These are phyloP conservation scores for Chymomyza caudatula DNA, from an alignment of 2,888 invertebrate genomes.

Conservation along the genomic window DNA sequence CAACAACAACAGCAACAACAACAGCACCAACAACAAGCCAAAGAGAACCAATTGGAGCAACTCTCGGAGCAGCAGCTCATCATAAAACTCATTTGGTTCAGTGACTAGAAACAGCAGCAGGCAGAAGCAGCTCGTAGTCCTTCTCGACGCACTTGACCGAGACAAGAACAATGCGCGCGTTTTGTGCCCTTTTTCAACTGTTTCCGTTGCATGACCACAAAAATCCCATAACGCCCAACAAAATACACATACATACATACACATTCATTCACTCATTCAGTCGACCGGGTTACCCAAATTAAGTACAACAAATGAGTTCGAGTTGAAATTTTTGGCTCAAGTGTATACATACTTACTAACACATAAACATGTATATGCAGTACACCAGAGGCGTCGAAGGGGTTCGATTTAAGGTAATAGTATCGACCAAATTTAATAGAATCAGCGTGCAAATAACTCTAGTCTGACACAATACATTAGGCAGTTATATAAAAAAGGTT, in stretches of 20 bases:
- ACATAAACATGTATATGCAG: neutral
- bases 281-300: constrained; percentile 44
- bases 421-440: no score
- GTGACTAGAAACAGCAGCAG: neutral
- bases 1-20: constrained; percentile 37
- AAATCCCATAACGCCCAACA: constrained; percentile 6
- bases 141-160: neutral
- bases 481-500: no score
- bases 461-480: no score
- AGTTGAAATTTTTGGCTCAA: constrained; percentile 27
- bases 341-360: neutral
- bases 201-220: constrained; percentile 40
- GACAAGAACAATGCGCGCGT: constrained; percentile 40
- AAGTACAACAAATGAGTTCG: constrained; percentile 70
- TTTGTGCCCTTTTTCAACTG: constrained; percentile 51
- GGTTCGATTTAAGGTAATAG: no score
- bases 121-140: constrained; percentile 5
- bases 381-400: no score
- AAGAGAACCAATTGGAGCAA: neutral
- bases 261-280: neutral
- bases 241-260: neutral
- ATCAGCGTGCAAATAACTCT: no score
- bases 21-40: neutral
- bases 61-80: constrained; percentile 57
- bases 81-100: constrained; percentile 67